A percentile compares a stretch with the other conserved stretches of the same genome.
Conservation (phyloP, 2,113 vertebrate genomes). For the Psittacula cyanocephala region DNA sequence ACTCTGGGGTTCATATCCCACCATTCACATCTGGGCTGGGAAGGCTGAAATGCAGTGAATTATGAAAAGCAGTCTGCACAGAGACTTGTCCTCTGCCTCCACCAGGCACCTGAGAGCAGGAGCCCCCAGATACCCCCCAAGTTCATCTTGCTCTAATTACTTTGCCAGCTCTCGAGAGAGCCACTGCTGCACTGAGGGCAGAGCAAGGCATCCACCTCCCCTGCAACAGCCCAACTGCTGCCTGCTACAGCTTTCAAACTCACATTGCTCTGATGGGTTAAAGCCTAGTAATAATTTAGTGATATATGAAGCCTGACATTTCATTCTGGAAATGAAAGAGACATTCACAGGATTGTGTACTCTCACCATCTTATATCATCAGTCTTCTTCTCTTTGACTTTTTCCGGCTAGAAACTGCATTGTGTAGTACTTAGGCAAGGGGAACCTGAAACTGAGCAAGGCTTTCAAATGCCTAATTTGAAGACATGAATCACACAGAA, state of each 20-base stretch:
- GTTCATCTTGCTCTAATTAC: background rate
- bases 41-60: background rate
- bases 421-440: background rate
- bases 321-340: background rate
- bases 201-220: background rate
- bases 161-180: background rate
- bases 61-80: background rate
- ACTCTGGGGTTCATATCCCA: background rate
- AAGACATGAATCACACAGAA: background rate
- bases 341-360: background rate
- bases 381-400: background rate
- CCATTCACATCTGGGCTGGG: background rate
- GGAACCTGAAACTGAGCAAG: background rate
- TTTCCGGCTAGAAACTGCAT: background rate
- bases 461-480: background rate
- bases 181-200: background rate
- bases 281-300: background rate
- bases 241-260: background rate
- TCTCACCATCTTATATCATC: background rate
- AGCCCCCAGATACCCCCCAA: rapidly evolving
- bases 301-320: background rate
- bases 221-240: background rate
- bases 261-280: background rate
- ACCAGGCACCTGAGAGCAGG: rapidly evolving
- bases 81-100: background rate